Base-by-base conservation (phyloP, 2,888 invertebrate species). In the Dasysyrphus tricinctus region DNA sequence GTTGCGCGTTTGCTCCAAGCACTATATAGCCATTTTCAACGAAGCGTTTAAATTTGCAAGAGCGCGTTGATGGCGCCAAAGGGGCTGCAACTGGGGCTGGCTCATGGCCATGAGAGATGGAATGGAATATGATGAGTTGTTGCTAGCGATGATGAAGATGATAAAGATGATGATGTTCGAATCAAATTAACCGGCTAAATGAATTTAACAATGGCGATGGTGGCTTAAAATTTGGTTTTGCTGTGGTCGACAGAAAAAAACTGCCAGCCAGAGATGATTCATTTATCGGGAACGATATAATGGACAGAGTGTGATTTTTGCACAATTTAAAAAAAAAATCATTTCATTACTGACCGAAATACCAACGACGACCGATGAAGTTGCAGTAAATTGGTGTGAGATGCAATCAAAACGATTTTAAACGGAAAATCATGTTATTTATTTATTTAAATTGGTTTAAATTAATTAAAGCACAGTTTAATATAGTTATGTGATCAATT, bases 171-270 rank as follows among this genome's bases (percentile, higher is more conserved):
- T 76, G 80, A 70, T 61, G 61, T 63, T 77, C 67, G 73, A 74
- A 81, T 85, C 77, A 73, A 85, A 85, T 85, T 85, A 85, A 85
- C 69, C 81, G 69, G 73, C 77, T 77, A 85, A 85, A 85, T 81
- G 80, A 81, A 57, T 74, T 73, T 73, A 85, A 76, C 85, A 81
- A 85, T 81, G 73, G 77, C 47, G 69, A 85, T 81, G 73, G 77
- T 39, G 69, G 77, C 54, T 69, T 69, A 47, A 80, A 84, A 81
- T 85, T 54, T 85, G 80, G 72, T 76, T 80, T 84, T 49, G 9
- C 70, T 65, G 70, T 56, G 61, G 67, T 74, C 47, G 61, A 24
- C 49, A 14, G 29, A 39, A 37, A 59, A 59, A 39, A 39, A 37
- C 5, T 39, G 14, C 37, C 0, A n/a, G 12, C 37, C 37, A 29